Percentiles rank a stretch among this genome's conserved stretches.
These are phyloP conservation scores for Bugulina stolonifera DNA, from an alignment of 2,888 invertebrate genomes.

Conservation along the genomic window DNA sequence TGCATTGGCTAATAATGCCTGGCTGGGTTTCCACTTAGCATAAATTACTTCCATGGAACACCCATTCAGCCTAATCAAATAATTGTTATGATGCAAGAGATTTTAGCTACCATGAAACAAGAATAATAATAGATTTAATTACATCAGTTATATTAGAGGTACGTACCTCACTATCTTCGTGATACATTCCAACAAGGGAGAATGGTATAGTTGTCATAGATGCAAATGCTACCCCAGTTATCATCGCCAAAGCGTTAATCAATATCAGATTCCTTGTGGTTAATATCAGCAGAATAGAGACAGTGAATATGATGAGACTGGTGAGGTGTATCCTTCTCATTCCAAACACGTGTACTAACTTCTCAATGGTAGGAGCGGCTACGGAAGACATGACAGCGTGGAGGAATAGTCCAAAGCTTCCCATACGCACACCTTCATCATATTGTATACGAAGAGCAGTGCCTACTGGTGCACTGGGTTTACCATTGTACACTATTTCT, in stretches of 20 bases:
- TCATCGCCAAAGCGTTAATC: constrained; percentile 75
- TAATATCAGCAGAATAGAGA: constrained; percentile 74
- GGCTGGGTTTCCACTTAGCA: too few species aligned
- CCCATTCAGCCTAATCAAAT: too few species aligned
- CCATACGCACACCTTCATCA: constrained; percentile 87
- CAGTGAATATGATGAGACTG: constrained; percentile 61
- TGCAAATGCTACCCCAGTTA: constrained; percentile 92
- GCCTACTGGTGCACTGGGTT: constrained; percentile 60
- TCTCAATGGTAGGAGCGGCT: constrained; percentile 82
- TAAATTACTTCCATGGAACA: too few species aligned
- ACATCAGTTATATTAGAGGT: not conserved
- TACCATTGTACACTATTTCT: constrained; percentile 79
- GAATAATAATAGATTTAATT: not conserved
- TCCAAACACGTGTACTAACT: constrained; percentile 65
- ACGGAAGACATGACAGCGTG: constrained; percentile 65
- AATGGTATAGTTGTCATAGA: constrained; percentile 96
- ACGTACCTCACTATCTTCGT: constrained; percentile 77
- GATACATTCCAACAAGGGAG: constrained; percentile 87
- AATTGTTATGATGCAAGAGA: too few species aligned
- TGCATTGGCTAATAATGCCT: too few species aligned
- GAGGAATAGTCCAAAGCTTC: constrained; percentile 92
- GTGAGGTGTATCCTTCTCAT: constrained; percentile 41
- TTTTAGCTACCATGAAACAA: too few species aligned
- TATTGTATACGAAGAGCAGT: constrained; percentile 57
- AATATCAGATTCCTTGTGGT: constrained; percentile 71